These are phyloP conservation scores for Polymixis lichenea DNA, from an alignment of 2,888 invertebrate species.

Conservation along the genomic window DNA sequence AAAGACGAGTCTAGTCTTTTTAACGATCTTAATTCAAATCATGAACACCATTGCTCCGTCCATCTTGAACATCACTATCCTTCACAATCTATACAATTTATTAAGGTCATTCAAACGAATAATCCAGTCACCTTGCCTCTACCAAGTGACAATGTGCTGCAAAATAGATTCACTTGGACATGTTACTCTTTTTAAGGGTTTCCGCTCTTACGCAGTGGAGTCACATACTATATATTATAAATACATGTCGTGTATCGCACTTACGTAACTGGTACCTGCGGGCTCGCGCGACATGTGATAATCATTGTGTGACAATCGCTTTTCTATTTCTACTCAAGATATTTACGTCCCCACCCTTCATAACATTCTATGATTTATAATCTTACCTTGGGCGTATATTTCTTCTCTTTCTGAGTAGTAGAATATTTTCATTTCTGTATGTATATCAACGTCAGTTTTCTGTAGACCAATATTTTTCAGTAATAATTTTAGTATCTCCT, in stretches of 20 bases:
- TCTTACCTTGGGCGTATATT: neutral
- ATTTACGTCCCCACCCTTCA: constrained; percentile 58
- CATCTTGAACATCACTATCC: neutral
- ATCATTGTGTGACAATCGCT: constrained; percentile 68
- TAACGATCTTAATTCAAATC: neutral
- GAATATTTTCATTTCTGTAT: neutral
- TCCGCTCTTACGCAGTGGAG: constrained; percentile 59
- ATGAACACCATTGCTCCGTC: neutral
- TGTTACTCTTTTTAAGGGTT: constrained; percentile 59
- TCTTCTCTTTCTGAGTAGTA: neutral
- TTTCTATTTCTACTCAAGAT: constrained; percentile 66
- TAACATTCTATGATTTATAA: constrained; percentile 25
- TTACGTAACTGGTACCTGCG: constrained; percentile 77
- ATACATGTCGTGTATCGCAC: constrained; percentile 70
- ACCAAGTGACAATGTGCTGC: constrained; percentile 7
- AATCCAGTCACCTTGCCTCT: neutral
- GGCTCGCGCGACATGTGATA: constrained; percentile 73
- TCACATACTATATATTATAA: constrained; percentile 59
- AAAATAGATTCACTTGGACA: constrained; percentile 46
- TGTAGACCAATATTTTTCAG: neutral
- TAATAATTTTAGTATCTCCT: neutral
- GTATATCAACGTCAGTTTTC: neutral
- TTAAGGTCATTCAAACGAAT: neutral
- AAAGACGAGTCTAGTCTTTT: neutral
- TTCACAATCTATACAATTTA: neutral